Percentiles rank a stretch among this genome's conserved stretches.
Conservation (phyloP, 2,113 vertebrate species). For the Pedetes capensis region DNA sequence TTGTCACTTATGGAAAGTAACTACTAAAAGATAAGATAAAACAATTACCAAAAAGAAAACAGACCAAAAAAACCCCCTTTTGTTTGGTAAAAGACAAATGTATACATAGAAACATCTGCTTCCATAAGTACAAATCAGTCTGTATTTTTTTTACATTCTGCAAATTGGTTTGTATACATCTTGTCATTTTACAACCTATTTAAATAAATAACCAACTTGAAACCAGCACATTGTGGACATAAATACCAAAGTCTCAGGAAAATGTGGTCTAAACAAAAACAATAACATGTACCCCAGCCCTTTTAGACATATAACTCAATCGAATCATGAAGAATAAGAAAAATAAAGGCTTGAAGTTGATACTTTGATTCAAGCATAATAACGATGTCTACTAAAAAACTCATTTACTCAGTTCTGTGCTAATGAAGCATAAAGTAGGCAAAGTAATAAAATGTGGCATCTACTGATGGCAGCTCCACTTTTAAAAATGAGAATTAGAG, state of each 20-base stretch:
- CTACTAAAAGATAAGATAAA: background rate
- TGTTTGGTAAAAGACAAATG: background rate
- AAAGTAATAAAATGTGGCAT: background rate
- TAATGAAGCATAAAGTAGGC: background rate
- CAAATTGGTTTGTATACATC: background rate
- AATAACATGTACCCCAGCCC: background rate
- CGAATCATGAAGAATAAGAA: background rate
- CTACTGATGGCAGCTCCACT: background rate
- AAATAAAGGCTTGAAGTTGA: background rate
- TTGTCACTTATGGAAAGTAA: background rate
- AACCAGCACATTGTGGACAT: background rate
- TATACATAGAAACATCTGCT: background rate
- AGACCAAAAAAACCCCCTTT: too few relatives aligned
- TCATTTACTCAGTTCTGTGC: background rate
- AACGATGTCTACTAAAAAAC: background rate
- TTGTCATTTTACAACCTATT: background rate
- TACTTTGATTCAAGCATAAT: background rate
- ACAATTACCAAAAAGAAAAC: background rate
- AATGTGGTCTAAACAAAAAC: too few relatives aligned
- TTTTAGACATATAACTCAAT: background rate
- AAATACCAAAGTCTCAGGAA: background rate
- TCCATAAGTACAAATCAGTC: background rate
- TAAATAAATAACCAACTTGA: slow-evolving; percentile 40
- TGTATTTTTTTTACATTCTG: background rate
- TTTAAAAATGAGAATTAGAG: background rate